Evolutionary conservation across 2,888 invertebrate genomes (phyloP).

Genomic region (Clusia tigrina): DNA sequence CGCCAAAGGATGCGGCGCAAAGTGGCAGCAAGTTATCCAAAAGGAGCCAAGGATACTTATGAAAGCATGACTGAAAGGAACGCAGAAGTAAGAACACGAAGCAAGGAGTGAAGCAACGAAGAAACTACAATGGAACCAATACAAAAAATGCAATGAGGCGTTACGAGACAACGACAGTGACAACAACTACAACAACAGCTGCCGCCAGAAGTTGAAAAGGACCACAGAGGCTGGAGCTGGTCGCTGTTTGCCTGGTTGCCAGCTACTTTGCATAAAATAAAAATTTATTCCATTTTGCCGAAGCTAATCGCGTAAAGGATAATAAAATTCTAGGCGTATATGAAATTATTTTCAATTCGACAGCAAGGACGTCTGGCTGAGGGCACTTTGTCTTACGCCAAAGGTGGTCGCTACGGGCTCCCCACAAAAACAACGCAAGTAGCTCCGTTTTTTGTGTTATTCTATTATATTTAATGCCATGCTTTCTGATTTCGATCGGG

Average conservation of each 20-base stretch:
- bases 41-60: not conserved
- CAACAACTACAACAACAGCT: conserved; percentile 9
- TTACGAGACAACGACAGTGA: conserved; percentile 9
- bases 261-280: not conserved
- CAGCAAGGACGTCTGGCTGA: conserved; percentile 1
- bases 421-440: no score
- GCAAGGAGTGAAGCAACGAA: not conserved
- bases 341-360: conserved; percentile 15
- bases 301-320: conserved; percentile 25
- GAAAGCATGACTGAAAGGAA: not conserved
- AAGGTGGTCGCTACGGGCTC: not conserved
- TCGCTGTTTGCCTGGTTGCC: not conserved
- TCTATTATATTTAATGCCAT: not conserved
- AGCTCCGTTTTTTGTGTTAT: no score
- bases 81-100: not conserved
- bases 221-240: no score
- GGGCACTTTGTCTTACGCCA: not conserved
- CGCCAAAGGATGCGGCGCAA: not conserved
- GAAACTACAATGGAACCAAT: conserved; percentile 7
- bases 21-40: not conserved
- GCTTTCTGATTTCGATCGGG: not conserved
- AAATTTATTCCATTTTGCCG: conserved; percentile 21
- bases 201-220: not conserved
- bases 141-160: conserved; percentile 13
- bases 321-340: conserved; percentile 7